Evolutionary conservation across 2,888 invertebrate species (phyloP), one percentile per base, ranked within the genome.

Genomic region (Conops quadrifasciatus): DNA sequence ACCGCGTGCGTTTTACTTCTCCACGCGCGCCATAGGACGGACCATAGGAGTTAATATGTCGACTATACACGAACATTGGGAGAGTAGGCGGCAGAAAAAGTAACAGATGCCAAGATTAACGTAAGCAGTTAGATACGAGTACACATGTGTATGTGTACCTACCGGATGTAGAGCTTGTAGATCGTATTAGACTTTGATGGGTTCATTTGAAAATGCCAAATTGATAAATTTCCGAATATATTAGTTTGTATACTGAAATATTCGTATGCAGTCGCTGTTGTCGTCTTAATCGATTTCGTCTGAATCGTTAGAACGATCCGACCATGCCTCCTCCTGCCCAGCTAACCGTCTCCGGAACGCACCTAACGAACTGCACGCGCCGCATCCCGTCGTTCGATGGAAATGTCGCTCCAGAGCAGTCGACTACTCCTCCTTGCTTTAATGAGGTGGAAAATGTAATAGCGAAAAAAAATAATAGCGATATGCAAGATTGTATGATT

Each of bases 401-500:
- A 68, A 67, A 58, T 63, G 67, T 72, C 76, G 77, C 75, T 75
- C 75, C 74, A 80, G 67, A 80, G 74, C 77, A 81, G 81, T n/a
- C n/a, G 77, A 77, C 75, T 75, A 75, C 74, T 69, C 70, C 71
- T 36, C 9, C 36, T 36, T 4, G 4, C 36, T 76, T 80, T 79
- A 81, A 81, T 81, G 81, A 82, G 77, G 82, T 76, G 80, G 82
- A 81, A 82, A 82, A 81, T 82, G 77, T 75, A 67, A n/a, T n/a
- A n/a, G n/a, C n/a, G n/a, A n/a, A n/a, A n/a, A 72, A 74, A 73
- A 72, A 72, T 7, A 36, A 5, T 72, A 68, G 72, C 68, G 74
- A 72, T 74, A 73, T 65, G 71, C 63, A 65, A 67, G 45, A 60
- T 64, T 45, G 70, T 49, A 47, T 59, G 65, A 53, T 53, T 11